phyloP scores from a whole-genome alignment of 1,140 invertebrate genomes.

The Drosophila azteca region DNA sequence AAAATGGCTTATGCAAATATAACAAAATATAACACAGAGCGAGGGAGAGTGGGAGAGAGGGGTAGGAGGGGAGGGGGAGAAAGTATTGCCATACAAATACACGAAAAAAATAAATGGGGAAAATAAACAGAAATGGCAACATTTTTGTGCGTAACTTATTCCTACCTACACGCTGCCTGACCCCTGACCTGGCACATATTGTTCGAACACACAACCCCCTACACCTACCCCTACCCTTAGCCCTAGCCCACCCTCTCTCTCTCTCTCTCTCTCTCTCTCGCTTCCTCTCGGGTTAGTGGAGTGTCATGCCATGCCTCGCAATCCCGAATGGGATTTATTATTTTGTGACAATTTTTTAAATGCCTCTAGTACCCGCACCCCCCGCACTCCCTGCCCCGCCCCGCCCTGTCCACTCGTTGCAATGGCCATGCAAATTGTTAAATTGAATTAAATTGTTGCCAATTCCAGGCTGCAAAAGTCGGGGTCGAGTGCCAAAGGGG shows the following conservation, averaged over 20 bases:
- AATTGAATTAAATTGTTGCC: constrained; percentile 76
- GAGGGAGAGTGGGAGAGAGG: neutral
- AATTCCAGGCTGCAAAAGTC: constrained; percentile 32
- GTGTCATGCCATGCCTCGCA: constrained; percentile 1
- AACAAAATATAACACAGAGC: constrained; percentile 45
- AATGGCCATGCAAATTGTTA: constrained; percentile 51
- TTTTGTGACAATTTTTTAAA: constrained; percentile 70
- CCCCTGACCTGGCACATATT: constrained; percentile 37
- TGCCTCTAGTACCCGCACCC: constrained; percentile 24
- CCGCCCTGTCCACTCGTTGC: neutral
- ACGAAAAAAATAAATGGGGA: constrained; percentile 1
- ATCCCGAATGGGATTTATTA: constrained; percentile 67
- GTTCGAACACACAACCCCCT: neutral
- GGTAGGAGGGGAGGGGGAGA: neutral
- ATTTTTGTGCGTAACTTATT: constrained; percentile 48
- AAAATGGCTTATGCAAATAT: constrained; percentile 79
- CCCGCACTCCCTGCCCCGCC: neutral
- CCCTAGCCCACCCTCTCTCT: constrained; percentile 17
- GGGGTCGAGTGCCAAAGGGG: neutral
- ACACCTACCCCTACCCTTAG: neutral
- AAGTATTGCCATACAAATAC: constrained; percentile 27
- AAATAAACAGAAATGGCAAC: constrained; percentile 54
- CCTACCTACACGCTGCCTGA: constrained; percentile 4
- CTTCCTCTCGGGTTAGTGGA: constrained; percentile 33
- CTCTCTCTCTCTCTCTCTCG: constrained; percentile 11